Conservation (phyloP, 2,797 vertebrate species). For the Euthynnus affinis region DNA sequence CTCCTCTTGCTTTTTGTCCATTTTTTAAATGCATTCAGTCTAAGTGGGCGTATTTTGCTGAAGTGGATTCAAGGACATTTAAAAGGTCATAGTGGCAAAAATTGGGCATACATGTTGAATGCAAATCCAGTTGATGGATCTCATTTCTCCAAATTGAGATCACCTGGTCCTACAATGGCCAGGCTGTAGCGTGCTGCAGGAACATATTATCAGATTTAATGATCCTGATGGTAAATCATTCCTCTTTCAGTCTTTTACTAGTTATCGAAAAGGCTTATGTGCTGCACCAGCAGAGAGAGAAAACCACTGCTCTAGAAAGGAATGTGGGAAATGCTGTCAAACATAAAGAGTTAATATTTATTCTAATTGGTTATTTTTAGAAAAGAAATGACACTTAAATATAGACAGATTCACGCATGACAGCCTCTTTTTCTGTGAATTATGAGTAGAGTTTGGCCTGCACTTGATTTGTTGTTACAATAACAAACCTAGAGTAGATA, state of each 20-base stretch:
- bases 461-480: conserved; percentile 17
- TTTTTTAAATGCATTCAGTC: conserved; percentile 69
- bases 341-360: conserved; percentile 43
- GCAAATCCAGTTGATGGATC: conserved; percentile 72
- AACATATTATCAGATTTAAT: conserved; percentile 89
- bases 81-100: conserved; percentile 72
- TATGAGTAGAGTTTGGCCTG: conserved; percentile 6
- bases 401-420: conserved; percentile 18
- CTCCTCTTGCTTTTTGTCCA: conserved; percentile 46
- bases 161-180: conserved; percentile 78
- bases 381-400: conserved; percentile 28
- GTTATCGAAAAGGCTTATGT: conserved; percentile 90
- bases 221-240: conserved; percentile 88
- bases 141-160: conserved; percentile 75
- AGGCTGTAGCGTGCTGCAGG: conserved; percentile 72
- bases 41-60: conserved; percentile 71
- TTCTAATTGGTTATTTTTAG: conserved; percentile 35
- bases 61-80: conserved; percentile 81
- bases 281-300: conserved; percentile 76
- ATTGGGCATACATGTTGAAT: conserved; percentile 80
- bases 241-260: conserved; percentile 83
- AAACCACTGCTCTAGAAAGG: conserved; percentile 66
- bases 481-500: conserved; percentile 2
- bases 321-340: conserved; percentile 36
- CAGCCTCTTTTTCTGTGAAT: conserved; percentile 17